A percentile compares a stretch with the other conserved stretches of the same genome.
phyloP scores from a whole-genome alignment of 2,888 invertebrate genomes.

The Seira musarum region DNA sequence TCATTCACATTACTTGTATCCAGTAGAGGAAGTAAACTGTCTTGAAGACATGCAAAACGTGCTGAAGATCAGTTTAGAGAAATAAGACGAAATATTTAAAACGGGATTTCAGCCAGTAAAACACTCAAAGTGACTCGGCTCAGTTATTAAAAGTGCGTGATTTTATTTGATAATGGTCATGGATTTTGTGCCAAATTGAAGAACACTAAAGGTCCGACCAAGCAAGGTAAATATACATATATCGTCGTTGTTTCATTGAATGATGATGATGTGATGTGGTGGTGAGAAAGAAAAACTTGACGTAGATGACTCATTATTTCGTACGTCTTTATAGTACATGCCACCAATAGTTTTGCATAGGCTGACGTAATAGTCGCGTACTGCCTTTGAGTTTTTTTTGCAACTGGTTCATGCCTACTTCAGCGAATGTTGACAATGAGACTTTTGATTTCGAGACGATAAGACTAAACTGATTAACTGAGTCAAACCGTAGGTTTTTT shows the following conservation, averaged over 20 bases:
- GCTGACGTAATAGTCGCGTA: not conserved
- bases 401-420: not conserved
- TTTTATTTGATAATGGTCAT: conserved; percentile 15
- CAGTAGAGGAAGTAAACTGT: too few species aligned
- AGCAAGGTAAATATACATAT: not conserved
- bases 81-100: too few species aligned
- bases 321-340: not conserved
- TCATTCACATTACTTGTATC: too few species aligned
- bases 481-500: too few species aligned
- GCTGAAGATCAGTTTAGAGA: too few species aligned
- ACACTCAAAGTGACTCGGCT: conserved; percentile 1
- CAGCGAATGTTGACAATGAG: not conserved
- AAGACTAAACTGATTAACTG: too few species aligned
- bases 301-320: conserved; percentile 23
- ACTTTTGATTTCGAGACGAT: too few species aligned
- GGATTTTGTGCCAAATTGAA: not conserved
- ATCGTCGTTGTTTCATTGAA: not conserved
- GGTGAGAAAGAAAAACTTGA: not conserved
- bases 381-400: conserved; percentile 1
- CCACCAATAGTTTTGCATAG: too few species aligned
- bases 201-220: not conserved
- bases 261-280: too few species aligned
- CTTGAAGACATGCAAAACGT: too few species aligned
- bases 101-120: too few species aligned
- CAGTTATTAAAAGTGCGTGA: conserved; percentile 1